These are phyloP conservation scores for Uromys caudimaculatus DNA, from an alignment of 2,797 vertebrate genomes.

Conservation along the genomic window DNA sequence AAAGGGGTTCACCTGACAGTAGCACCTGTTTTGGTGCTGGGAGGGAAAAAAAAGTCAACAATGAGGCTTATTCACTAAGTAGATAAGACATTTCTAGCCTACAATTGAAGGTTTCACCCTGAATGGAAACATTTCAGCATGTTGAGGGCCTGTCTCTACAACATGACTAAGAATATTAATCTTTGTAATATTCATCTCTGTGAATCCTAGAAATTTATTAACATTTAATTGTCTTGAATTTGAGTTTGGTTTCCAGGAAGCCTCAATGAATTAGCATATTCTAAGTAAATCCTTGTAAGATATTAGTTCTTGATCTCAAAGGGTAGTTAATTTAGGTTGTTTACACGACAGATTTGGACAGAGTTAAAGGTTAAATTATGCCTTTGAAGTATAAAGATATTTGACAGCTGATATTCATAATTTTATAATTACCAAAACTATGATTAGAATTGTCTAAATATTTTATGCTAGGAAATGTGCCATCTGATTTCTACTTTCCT, in stretches of 20 bases:
- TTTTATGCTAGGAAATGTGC: conserved; percentile 59
- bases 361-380: conserved; percentile 71
- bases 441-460: conserved; percentile 80
- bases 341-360: conserved; percentile 76
- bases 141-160: conserved; percentile 50
- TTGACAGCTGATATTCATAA: conserved; percentile 78
- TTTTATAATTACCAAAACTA: conserved; percentile 77
- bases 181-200: conserved; percentile 55
- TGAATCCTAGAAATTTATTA: conserved; percentile 77
- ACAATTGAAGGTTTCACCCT: conserved; percentile 45
- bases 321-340: conserved; percentile 77
- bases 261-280: conserved; percentile 73
- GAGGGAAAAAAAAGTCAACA: neutral
- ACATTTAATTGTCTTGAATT: conserved; percentile 76
- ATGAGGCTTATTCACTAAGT: conserved; percentile 8
- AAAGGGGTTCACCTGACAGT: neutral
- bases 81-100: neutral
- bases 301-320: conserved; percentile 78
- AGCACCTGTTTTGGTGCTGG: neutral
- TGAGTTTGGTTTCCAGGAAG: conserved; percentile 75
- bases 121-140: conserved; percentile 66
- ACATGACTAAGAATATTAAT: conserved; percentile 58
- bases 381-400: conserved; percentile 72
- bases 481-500: conserved; percentile 50
- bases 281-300: conserved; percentile 70